These are phyloP conservation scores for Stercorarius parasiticus DNA, from an alignment of 2,113 vertebrate species.

Conservation along the genomic window DNA sequence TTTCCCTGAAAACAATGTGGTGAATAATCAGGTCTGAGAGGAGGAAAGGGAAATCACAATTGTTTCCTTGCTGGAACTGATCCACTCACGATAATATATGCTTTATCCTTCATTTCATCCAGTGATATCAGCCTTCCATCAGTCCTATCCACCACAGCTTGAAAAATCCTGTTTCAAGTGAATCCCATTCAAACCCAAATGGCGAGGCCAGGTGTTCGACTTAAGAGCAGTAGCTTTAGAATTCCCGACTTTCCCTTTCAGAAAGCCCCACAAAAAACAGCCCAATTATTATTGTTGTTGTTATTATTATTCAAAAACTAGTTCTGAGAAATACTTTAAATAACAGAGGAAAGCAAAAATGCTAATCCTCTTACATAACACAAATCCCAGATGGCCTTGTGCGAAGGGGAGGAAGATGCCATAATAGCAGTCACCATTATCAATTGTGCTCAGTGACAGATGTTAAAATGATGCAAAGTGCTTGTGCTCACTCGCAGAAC, in stretches of 20 bases:
- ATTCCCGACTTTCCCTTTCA: conserved; percentile 54
- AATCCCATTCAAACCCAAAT: conserved; percentile 56
- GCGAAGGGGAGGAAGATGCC: conserved; percentile 60
- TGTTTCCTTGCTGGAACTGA: conserved; percentile 57
- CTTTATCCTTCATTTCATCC: conserved; percentile 30
- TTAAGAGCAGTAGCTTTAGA: conserved; percentile 48
- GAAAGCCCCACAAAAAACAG: conserved; percentile 55
- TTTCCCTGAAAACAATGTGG: conserved; percentile 6
- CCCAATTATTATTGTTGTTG: conserved; percentile 61
- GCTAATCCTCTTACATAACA: conserved; percentile 69
- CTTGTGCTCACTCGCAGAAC: conserved; percentile 18
- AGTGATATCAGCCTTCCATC: conserved; percentile 12
- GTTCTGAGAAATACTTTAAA: conserved; percentile 74
- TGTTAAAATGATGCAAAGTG: conserved; percentile 54
- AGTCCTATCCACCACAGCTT: conserved; percentile 33
- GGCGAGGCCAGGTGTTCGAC: conserved; percentile 56
- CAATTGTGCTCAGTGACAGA: conserved; percentile 61
- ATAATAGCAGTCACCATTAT: conserved; percentile 59
- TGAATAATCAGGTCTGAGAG: not conserved
- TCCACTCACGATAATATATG: conserved; percentile 7
- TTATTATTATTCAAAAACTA: conserved; percentile 68
- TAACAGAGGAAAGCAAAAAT: conserved; percentile 71
- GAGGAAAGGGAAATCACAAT: conserved; percentile 14
- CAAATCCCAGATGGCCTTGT: conserved; percentile 75
- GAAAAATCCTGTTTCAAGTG: conserved; percentile 42